A percentile compares a stretch with the other conserved stretches of the same genome.
Evolutionary conservation across 1,140 invertebrate genomes (phyloP).

Genomic region (Paraescarpia echinospica): DNA sequence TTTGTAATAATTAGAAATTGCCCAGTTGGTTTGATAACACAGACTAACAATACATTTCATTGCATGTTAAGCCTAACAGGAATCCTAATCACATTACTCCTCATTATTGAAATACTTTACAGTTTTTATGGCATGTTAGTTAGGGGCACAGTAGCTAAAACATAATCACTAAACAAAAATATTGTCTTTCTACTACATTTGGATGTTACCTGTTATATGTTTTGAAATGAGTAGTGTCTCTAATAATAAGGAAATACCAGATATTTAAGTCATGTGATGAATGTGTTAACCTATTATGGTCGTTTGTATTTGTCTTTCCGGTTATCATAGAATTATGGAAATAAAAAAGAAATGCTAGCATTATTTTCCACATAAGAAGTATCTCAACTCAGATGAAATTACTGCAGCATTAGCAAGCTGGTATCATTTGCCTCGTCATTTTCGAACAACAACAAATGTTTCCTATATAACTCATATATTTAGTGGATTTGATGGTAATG

Average conservation of each 20-base stretch:
- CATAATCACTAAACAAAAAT: neutral
- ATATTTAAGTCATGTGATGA: neutral
- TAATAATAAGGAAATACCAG: neutral
- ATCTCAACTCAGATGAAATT: no score
- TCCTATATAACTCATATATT: neutral
- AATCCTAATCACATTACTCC: neutral
- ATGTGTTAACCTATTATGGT: no score
- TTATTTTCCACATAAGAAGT: no score
- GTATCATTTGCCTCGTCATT: neutral
- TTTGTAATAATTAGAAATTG: neutral
- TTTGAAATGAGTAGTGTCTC: neutral
- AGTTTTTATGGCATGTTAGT: neutral
- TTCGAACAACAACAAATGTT: neutral
- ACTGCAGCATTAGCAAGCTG: no score
- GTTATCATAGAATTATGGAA: neutral
- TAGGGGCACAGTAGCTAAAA: neutral
- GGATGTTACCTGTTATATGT: neutral
- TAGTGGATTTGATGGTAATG: neutral
- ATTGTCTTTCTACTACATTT: neutral
- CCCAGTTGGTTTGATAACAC: neutral
- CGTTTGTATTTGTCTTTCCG: no score
- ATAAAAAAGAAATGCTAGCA: neutral
- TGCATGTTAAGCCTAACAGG: neutral
- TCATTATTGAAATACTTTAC: neutral
- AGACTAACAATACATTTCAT: neutral